Conservation (phyloP, 2,797 vertebrate genomes). For the Squalus acanthias region DNA sequence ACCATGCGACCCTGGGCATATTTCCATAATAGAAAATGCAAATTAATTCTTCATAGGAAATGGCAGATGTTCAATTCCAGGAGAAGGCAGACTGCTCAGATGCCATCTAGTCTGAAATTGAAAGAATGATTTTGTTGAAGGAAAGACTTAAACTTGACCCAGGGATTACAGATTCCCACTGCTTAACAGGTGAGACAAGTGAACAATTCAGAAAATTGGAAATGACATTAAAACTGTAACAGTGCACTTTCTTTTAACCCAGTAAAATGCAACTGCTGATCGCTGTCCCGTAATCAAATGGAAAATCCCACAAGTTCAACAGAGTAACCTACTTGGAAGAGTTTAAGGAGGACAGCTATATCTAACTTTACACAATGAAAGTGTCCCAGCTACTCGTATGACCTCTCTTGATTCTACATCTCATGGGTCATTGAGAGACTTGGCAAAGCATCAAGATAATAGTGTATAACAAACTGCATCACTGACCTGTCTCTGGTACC, state of each 20-base stretch:
- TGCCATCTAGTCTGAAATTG: neutral
- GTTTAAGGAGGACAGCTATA: neutral
- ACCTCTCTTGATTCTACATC: neutral
- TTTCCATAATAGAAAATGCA: conserved; percentile 54
- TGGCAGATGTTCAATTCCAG: conserved; percentile 45
- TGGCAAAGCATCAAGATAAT: too few relatives aligned
- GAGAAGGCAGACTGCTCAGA: conserved; percentile 19
- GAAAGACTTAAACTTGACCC: conserved; percentile 7
- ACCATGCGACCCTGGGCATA: conserved; percentile 47
- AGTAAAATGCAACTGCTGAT: neutral
- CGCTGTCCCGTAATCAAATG: neutral
- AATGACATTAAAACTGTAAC: neutral
- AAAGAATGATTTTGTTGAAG: conserved; percentile 3
- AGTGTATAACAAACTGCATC: neutral
- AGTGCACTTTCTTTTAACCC: neutral
- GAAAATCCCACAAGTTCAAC: neutral
- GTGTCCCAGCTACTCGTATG: neutral
- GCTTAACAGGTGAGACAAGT: neutral
- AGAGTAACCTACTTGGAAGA: neutral
- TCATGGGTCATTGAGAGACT: neutral
- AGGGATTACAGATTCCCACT: neutral
- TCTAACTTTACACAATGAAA: neutral
- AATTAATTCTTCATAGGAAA: conserved; percentile 59
- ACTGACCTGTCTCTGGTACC: neutral
- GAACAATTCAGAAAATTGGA: neutral